A percentile compares a stretch with the other conserved stretches of the same genome.
Conservation (phyloP, 2,797 vertebrate genomes). For the Ispidina lecontei region DNA sequence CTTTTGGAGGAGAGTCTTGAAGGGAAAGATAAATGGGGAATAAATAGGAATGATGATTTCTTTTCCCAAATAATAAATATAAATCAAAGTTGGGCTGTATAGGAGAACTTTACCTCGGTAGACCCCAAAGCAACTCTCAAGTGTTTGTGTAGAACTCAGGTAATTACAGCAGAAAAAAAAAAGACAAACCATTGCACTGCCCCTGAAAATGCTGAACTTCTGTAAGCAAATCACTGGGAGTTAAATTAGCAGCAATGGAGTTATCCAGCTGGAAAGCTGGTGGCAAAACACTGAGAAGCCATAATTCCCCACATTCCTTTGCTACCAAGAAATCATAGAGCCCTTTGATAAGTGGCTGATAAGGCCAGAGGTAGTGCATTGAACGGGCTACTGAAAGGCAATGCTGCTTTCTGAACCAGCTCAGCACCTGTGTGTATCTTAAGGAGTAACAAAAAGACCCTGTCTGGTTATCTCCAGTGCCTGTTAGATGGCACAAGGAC, state of each 20-base stretch:
- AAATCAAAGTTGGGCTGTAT: not conserved
- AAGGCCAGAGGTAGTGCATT: not conserved
- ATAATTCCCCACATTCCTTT: not conserved
- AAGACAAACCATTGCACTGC: rapidly evolving
- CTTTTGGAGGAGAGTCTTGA: not conserved
- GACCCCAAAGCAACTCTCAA: not conserved
- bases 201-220: not conserved
- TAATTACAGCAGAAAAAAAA: not conserved
- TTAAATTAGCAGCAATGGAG: not conserved
- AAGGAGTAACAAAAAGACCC: not conserved
- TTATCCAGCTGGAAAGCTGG: not conserved
- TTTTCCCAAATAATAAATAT: not conserved
- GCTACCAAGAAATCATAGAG: not conserved
- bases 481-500: not conserved
- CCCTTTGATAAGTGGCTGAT: not conserved
- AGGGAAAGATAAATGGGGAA: not conserved
- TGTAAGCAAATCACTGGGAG: not conserved
- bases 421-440: not conserved
- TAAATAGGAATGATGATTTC: not conserved
- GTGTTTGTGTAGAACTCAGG: not conserved
- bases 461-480: not conserved
- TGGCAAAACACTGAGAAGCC: not conserved
- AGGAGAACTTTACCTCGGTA: not conserved
- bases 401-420: not conserved
- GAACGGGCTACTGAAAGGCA: not conserved